phyloP scores from a whole-genome alignment of 2,113 vertebrate genomes.

The Zosterops borbonicus region DNA sequence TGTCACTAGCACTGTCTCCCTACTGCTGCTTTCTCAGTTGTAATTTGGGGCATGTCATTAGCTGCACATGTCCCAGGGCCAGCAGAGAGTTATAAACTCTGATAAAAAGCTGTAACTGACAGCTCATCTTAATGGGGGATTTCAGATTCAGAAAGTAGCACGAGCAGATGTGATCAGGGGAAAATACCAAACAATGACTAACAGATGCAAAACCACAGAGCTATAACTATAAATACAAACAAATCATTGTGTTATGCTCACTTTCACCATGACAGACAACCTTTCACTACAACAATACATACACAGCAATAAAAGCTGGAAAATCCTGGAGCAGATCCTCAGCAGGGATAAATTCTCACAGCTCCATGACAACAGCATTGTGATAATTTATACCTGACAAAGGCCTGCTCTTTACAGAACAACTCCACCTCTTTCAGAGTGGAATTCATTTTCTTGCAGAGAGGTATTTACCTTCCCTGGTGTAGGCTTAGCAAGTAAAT shows the following conservation, averaged over 20 bases:
- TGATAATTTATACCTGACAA: conserved; percentile 5
- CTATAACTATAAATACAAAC: conserved; percentile 13
- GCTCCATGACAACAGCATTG: conserved; percentile 17
- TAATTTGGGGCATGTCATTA: background rate
- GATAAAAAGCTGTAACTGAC: background rate
- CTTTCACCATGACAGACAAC: background rate
- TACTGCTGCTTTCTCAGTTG: background rate
- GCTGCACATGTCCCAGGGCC: background rate
- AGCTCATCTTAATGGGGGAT: background rate
- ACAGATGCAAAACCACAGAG: background rate
- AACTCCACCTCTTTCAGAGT: background rate
- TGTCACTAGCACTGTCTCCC: background rate
- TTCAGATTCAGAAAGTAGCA: background rate
- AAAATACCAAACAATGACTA: background rate
- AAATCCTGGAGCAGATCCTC: background rate
- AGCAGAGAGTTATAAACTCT: background rate
- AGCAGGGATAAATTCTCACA: background rate
- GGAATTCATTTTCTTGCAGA: background rate
- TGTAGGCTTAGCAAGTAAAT: background rate
- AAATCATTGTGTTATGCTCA: background rate
- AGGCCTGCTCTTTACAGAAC: background rate
- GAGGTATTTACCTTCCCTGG: background rate
- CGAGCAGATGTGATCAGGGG: background rate
- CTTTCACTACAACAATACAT: background rate
- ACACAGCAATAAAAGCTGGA: background rate